A percentile compares a stretch with the other conserved stretches of the same genome.
Conservation (phyloP, 2,113 vertebrate genomes). For the Heterochromis multidens region DNA sequence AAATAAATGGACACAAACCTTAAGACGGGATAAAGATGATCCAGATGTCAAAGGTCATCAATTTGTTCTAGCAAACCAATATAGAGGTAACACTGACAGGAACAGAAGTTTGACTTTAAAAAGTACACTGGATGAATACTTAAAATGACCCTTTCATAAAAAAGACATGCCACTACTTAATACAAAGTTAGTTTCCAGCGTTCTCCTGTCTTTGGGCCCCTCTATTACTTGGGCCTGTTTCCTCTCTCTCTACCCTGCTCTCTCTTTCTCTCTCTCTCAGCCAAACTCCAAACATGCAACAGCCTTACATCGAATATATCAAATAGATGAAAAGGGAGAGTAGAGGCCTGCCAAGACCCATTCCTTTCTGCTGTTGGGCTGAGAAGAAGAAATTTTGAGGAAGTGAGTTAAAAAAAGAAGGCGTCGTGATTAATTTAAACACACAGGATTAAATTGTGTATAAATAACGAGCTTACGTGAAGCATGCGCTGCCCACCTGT, state of each 20-base stretch:
- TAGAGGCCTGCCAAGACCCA: not conserved
- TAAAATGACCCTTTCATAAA: not conserved
- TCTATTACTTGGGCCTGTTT: not conserved
- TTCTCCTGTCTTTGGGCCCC: conserved; percentile 20
- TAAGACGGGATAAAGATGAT: not conserved
- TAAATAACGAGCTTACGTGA: too few relatives aligned
- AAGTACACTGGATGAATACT: not conserved
- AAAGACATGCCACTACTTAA: not conserved
- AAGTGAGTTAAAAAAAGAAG: not conserved
- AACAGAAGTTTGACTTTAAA: not conserved
- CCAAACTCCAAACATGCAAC: conserved; percentile 13
- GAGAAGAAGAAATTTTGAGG: not conserved
- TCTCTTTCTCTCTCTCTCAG: not conserved
- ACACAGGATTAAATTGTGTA: not conserved
- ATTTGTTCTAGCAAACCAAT: not conserved
- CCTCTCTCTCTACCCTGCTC: not conserved
- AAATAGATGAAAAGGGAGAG: conserved; percentile 52
- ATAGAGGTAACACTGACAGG: not conserved
- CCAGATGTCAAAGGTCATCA: not conserved
- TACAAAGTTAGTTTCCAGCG: not conserved
- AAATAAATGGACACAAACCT: not conserved
- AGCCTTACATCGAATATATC: conserved; percentile 38
- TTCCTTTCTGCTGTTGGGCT: not conserved
- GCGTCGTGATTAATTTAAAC: not conserved
- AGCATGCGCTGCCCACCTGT: not conserved